Base-by-base conservation (phyloP, 2,888 invertebrate genomes). In the Carabus problematicus region DNA sequence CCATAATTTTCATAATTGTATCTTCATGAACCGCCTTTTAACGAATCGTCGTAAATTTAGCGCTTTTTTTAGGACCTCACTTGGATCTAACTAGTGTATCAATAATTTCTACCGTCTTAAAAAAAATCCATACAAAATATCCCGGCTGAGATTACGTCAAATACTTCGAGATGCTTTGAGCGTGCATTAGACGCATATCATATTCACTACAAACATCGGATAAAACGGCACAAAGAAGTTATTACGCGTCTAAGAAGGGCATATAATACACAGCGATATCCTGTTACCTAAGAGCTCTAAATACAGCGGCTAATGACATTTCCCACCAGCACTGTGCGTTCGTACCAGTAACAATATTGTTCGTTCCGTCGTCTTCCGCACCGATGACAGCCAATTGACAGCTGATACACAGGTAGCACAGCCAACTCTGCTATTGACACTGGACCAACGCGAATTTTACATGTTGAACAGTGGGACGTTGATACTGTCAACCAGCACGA, bases 181-280 rank as follows among this genome's bases (percentile, higher is more conserved):
- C n/a, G 12, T 45, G 29, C 64, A 64, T 64, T 64, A 64, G 56
- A 43, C n/a, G 43, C 12, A 56, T 43, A 64, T 64, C 64, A 56
- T 45, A 64, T 64, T 56, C 64, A 41, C 42, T 64, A 64, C 41
- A 55, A 52, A 43, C 41, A 63, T 63, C 62, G 49, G 52, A 52
- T 52, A 52, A 52, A 47, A 64, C 29, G 45, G 49, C 66, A 67
- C 66, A 67, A 67, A 67, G 66, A 67, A 41, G 59, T 67, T 67
- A 67, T 67, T 67, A 67, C 66, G 52, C 66, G 39, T 59, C 52
- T 59, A 67, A 59, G 66, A 67, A 67, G 66, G 59, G 64, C 55
- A 67, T 42, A 41, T 67, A 67, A 67, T 67, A 67, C 66, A 47
- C n/a, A n/a, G n/a, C 40, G 66, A 67, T 67, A 67, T 67, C 66